Evolutionary conservation across 2,113 vertebrate species (phyloP), one percentile per base, ranked within the genome.

Genomic region (Maccullochella peelii): DNA sequence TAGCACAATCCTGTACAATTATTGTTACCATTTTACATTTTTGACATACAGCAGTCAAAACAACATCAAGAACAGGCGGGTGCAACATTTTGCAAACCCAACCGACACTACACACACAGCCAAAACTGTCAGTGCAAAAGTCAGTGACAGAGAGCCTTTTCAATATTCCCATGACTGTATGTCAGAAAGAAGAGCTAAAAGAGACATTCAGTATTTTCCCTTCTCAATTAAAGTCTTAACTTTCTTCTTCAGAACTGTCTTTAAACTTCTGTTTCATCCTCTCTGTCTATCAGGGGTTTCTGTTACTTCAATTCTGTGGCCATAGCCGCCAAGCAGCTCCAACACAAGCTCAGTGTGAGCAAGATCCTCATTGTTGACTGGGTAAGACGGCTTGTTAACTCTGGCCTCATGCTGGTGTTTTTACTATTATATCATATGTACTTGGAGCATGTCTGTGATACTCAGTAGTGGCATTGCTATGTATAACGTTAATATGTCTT

Each of bases 341-440:
- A 95, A 54, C 92, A 98, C 50, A 97, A 96, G 58, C 95, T 96
- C 87, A 97, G 96, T 0, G 95, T 97, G 83, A 88, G 90, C 93
- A 98, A 97, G 94, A 97, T 99, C 88, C 97, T 99, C 85, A 98
- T 99, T 2, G 97, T 99, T 20, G 97, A 99, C 92, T 99, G 98
- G 98, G 98, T 99, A 88, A 95, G 96, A 91, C 6, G 0, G 25
- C 8, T 18, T 44, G 6, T 42, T 54, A 18, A 21, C 9, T 78
- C 20, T 63, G 27, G 21, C 67, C 5, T 71, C 2, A 18, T 27
- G 8, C 55, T 66, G 9, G 0, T 18, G 20, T 42, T 65, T 44
- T 49, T 20, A 33, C 25, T 62, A 2, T 15, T 54, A 38, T 59
- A 38, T 50, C 42, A 0, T n/a, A 27, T 20, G n/a, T 44, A 8